Conservation (phyloP, 2,888 invertebrate genomes). For the Macrosoma leucophasiata region DNA sequence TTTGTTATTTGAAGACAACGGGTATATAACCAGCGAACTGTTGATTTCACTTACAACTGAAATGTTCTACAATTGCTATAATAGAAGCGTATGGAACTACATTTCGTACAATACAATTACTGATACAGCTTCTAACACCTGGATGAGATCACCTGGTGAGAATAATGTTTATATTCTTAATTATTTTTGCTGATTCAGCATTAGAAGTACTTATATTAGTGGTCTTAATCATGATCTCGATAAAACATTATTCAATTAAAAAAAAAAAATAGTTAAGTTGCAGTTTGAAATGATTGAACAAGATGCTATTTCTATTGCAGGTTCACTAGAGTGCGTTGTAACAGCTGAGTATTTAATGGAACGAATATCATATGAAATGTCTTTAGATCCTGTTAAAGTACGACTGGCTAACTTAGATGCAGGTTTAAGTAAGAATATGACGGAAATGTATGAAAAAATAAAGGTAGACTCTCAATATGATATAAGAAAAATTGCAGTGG, state of each 20-base stretch:
- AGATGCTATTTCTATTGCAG: too few species aligned
- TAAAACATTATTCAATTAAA: too few species aligned
- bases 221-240: too few species aligned
- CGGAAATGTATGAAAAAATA: constrained; percentile 60
- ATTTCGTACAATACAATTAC: constrained; percentile 38
- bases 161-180: too few species aligned
- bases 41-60: constrained; percentile 21
- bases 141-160: constrained; percentile 36
- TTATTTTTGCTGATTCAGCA: too few species aligned
- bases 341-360: constrained; percentile 80
- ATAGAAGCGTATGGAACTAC: constrained; percentile 40
- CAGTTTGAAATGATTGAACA: too few species aligned
- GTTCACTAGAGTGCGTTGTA: constrained; percentile 78
- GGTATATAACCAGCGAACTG: constrained; percentile 68
- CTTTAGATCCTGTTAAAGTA: constrained; percentile 75
- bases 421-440: constrained; percentile 54
- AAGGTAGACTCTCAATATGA: constrained; percentile 56
- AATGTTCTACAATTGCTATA: constrained; percentile 63
- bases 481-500: constrained; percentile 56
- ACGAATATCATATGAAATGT: constrained; percentile 72
- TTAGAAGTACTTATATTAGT: too few species aligned
- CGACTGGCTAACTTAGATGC: constrained; percentile 44
- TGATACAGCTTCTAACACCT: constrained; percentile 34
- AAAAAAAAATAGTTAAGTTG: too few species aligned
- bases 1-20: constrained; percentile 64